These are phyloP conservation scores for Bombus picipes DNA, from an alignment of 1,140 invertebrate species.

Conservation along the genomic window DNA sequence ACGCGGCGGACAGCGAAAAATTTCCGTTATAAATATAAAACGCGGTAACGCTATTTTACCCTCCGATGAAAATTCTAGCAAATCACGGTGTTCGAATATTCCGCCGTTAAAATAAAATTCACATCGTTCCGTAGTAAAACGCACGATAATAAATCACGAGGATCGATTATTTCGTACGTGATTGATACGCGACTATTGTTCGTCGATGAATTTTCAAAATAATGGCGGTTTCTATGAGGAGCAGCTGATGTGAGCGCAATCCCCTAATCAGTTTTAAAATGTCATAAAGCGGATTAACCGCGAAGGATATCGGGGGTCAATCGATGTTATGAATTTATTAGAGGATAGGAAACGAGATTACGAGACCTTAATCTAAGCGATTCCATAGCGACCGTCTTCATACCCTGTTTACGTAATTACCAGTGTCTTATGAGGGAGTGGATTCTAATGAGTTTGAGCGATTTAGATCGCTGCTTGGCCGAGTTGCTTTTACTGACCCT, in stretches of 20 bases:
- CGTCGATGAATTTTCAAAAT: constrained; percentile 17
- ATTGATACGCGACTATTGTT: constrained; percentile 13
- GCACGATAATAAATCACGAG: constrained; percentile 17
- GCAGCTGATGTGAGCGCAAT: neutral
- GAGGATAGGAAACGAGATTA: constrained; percentile 62
- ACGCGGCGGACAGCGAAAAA: constrained; percentile 38
- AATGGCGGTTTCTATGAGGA: neutral
- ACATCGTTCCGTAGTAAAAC: neutral
- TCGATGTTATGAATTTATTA: constrained; percentile 74
- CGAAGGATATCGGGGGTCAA: constrained; percentile 65
- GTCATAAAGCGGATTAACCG: constrained; percentile 67
- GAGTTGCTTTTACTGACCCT: neutral
- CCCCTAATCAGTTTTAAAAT: constrained; percentile 72
- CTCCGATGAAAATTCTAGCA: neutral
- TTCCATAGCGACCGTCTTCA: constrained; percentile 19
- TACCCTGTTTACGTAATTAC: constrained; percentile 27
- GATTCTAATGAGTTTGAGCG: neutral
- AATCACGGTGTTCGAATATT: constrained; percentile 5
- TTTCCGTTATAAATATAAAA: constrained; percentile 47
- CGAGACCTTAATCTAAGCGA: constrained; percentile 37
- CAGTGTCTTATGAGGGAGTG: neutral
- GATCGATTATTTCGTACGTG: constrained; percentile 2
- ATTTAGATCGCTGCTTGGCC: neutral
- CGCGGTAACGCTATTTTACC: neutral
- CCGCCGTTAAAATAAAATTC: neutral